Conservation (phyloP, 2,113 vertebrate genomes). For the Asarcornis scutulata region DNA sequence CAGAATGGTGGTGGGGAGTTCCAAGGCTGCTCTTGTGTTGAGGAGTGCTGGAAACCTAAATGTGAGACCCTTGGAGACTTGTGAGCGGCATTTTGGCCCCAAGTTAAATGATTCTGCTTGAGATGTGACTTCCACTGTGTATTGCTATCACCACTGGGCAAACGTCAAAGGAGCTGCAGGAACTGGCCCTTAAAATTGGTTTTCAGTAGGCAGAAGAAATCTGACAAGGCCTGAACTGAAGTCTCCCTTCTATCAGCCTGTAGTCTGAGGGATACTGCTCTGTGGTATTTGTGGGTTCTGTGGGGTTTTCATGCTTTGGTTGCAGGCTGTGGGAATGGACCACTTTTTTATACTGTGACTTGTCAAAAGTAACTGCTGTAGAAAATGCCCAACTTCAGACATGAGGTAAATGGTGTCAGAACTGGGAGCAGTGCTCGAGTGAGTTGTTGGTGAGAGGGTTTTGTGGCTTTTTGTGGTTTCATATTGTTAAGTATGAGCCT, state of each 20-base stretch:
- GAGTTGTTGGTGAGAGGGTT: background rate
- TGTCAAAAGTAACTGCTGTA: background rate
- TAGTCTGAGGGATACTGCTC: rapidly evolving
- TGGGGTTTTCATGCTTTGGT: background rate
- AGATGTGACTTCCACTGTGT: rapidly evolving
- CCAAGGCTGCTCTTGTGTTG: background rate
- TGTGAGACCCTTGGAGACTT: background rate
- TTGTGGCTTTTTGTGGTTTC: background rate
- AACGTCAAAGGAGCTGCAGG: background rate
- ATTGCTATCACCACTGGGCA: background rate
- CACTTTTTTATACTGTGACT: background rate
- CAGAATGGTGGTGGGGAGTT: background rate
- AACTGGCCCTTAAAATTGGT: background rate
- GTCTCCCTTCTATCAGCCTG: background rate
- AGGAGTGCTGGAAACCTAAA: background rate
- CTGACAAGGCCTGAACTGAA: background rate
- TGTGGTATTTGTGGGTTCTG: background rate
- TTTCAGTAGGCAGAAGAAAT: background rate
- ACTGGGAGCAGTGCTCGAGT: background rate
- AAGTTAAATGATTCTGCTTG: background rate
- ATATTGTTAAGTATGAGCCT: background rate
- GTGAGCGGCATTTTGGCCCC: background rate
- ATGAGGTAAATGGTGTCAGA: background rate
- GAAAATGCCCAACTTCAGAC: background rate
- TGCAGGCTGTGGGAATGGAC: background rate